These are phyloP conservation scores for Pollenia amentaria DNA, from an alignment of 2,888 invertebrate species.

Conservation along the genomic window DNA sequence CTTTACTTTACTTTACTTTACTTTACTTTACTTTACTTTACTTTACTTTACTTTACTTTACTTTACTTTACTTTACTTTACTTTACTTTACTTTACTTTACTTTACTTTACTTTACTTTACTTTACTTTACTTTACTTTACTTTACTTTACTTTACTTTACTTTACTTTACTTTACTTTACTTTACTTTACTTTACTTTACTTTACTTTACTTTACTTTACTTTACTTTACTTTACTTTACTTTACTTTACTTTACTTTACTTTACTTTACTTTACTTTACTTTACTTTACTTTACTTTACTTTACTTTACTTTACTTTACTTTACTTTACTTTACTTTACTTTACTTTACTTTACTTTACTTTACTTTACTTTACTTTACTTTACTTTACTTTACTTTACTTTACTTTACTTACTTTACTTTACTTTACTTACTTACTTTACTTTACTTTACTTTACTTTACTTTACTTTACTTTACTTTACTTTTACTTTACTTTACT, in stretches of 20 bases:
- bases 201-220: no score
- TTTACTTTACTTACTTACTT: no score
- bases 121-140: conserved; percentile 48
- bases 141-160: conserved; percentile 50
- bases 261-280: no score
- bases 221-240: no score
- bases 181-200: no score
- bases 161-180: conserved; percentile 13
- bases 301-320: conserved; percentile 48
- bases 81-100: conserved; percentile 49
- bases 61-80: conserved; percentile 57
- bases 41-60: conserved; percentile 57
- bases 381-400: conserved; percentile 47
- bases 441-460: conserved; percentile 41
- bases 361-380: conserved; percentile 51
- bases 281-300: conserved; percentile 54
- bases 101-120: conserved; percentile 31
- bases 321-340: conserved; percentile 41
- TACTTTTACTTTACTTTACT: conserved; percentile 21
- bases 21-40: conserved; percentile 58
- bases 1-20: conserved; percentile 56
- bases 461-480: conserved; percentile 24
- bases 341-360: conserved; percentile 37
- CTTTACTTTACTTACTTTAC: no score
- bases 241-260: no score